Evolutionary conservation across 2,888 invertebrate genomes (phyloP), one percentile per base, ranked within the genome.

Genomic region (Spilosoma lubricipeda): DNA sequence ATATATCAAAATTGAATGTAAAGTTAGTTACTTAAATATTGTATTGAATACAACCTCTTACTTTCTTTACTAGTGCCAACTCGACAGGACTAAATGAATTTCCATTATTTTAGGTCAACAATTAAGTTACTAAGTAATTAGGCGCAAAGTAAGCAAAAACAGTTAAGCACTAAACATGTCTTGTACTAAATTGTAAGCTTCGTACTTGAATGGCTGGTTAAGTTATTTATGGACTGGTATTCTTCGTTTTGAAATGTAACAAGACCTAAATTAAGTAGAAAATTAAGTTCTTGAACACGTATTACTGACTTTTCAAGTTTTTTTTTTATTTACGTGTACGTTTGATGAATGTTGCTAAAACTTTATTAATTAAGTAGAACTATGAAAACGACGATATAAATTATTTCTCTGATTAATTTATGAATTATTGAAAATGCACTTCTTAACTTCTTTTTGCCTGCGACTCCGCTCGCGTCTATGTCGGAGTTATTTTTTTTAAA

Each of bases 81-180:
- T n/a, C 27, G 42, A 67, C 67, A 63, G 3, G 52, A 15, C 59
- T 67, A 30, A 72, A 56, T 52, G 30, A 36, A 71, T 11, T 39
- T 27, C 63, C 72, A 45, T 67, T 42, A 59, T 56, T 67, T 59
- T 20, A 63, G 42, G 36, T 27, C 7, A 63, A 33, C 45, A 67
- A 67, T 59, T 59, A 67, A 72, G n/a, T 45, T 42, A 72, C 71
- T 74, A 48, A 74, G 67, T 74, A 67, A 74, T 68, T 71, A 52
- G 63, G 39, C 74, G 39, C 27, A n/a, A 39, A 68, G n/a, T 30
- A 52, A 15, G 20, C 42, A 63, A 52, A 71, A 63, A 52, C 56
- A 64, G 30, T 67, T 42, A 59, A 67, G 20, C 23, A 68, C 36
- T 52, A 69, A 73, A 69, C 68, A 68, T 64, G 69, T 65, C 63